Evolutionary conservation across 2,797 vertebrate genomes (phyloP).

Genomic region (Buphagus erythrorhynchus): DNA sequence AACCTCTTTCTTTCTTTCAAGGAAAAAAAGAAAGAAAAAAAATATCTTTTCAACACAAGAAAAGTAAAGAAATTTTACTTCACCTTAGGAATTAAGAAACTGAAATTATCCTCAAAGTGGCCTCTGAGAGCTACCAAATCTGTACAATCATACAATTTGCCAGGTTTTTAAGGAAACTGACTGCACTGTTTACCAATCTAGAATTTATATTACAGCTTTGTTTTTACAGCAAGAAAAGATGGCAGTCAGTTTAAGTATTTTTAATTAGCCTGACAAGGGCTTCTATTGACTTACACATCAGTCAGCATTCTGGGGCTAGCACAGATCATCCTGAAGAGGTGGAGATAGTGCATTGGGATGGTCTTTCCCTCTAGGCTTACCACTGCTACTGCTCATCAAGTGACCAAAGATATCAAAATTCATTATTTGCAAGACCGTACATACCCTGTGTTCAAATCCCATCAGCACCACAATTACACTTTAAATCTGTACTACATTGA

Average conservation of each 20-base stretch:
- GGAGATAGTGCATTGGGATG: background rate
- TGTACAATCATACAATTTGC: background rate
- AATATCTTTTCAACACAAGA: background rate
- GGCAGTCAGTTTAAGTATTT: background rate
- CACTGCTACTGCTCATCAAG: background rate
- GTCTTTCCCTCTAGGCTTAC: background rate
- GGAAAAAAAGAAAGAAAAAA: background rate
- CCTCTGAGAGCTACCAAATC: background rate
- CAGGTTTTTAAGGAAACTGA: background rate
- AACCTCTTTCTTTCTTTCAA: background rate
- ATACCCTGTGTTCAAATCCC: background rate
- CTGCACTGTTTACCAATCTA: background rate
- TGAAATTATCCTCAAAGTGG: background rate
- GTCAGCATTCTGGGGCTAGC: background rate
- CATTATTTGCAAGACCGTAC: background rate
- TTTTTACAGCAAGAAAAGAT: background rate
- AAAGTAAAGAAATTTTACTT: background rate
- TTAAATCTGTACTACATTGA: background rate
- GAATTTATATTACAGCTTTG: background rate
- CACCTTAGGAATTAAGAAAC: background rate
- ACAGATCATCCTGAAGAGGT: background rate
- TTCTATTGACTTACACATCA: background rate
- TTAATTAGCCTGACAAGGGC: background rate
- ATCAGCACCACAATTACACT: background rate
- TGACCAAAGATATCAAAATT: background rate